These are phyloP conservation scores for Danaus melanippus DNA, from an alignment of 1,140 invertebrate species.

Conservation along the genomic window DNA sequence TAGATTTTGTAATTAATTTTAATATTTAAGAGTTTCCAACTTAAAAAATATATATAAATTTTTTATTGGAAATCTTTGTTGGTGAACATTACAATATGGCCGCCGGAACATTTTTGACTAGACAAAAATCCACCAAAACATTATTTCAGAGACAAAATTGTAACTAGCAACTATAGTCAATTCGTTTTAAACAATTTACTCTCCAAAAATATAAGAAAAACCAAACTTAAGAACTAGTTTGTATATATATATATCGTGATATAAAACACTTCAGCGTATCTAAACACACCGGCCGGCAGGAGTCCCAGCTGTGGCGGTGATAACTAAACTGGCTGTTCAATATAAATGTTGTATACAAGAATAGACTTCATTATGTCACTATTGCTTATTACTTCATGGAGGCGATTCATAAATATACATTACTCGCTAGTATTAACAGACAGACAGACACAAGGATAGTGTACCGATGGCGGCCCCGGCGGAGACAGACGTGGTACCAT, in stretches of 20 bases:
- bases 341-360: conserved; percentile 21
- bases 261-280: conserved; percentile 7
- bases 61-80: background rate
- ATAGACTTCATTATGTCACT: conserved; percentile 23
- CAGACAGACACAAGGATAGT: too few relatives aligned
- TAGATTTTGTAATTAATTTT: too few relatives aligned
- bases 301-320: conserved; percentile 14
- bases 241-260: background rate
- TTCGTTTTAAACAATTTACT: conserved; percentile 10
- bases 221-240: background rate
- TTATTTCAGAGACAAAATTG: conserved; percentile 20
- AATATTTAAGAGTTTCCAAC: conserved; percentile 3
- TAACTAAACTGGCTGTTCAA: conserved; percentile 15
- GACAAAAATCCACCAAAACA: conserved; percentile 24
- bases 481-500: too few relatives aligned
- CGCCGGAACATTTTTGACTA: conserved; percentile 24
- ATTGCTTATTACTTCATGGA: conserved; percentile 43
- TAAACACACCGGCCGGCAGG: conserved; percentile 10
- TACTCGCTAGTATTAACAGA: background rate
- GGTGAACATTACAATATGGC: conserved; percentile 15
- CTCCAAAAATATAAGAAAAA: conserved; percentile 13
- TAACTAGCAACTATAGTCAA: conserved; percentile 1
- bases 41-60: background rate
- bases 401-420: conserved; percentile 14
- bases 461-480: too few relatives aligned